Evolutionary conservation across 2,888 invertebrate genomes (phyloP), one percentile per base, ranked within the genome.

Genomic region (Clepsis dumicolana): DNA sequence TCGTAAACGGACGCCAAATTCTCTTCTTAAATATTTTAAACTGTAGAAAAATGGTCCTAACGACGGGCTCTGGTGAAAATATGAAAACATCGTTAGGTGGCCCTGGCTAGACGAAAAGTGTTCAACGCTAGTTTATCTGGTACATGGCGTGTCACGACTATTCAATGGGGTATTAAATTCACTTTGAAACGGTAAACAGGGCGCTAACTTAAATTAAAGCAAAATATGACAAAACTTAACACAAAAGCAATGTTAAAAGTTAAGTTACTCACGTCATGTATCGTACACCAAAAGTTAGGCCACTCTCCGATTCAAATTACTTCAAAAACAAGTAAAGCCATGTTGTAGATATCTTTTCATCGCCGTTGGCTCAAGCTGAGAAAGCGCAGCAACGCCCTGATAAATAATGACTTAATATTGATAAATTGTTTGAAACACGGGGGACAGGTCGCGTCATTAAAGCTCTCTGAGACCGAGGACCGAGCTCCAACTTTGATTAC

Each of bases 11-110:
- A 62, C 44, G n/a, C 25, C 38, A 54, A 61, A 66, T 62, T 54
- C 54, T 54, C 35, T 41, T 27, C 61, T 66, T 66, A 56, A 66
- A 66, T 56, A 66, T 66, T 62, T 66, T 62, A 62, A 66, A 66
- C 61, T 48, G 61, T 48, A 56, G 54, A 66, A 62, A 54, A 56
- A 62, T 48, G 35, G 61, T 44, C 27, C 27, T 61, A 66, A 66
- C 61, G 66, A 62, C 66, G 54, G 61, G 25, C 14, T 41, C 16
- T 50, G 18, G 54, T 8, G 53, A 27, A 66, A 66, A 66, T 66
- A 61, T 66, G 61, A 66, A 65, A 56, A 35, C 44, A 35, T 59
- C 59, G 59, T 66, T 61, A 53, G 14, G 53, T 35, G 48, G 56
- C 25, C 25, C 48, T 48, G 48, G 48, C 21, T 48, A 48, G 48